phyloP scores from a whole-genome alignment of 2,888 invertebrate genomes.

The Sepiola atlantica region DNA sequence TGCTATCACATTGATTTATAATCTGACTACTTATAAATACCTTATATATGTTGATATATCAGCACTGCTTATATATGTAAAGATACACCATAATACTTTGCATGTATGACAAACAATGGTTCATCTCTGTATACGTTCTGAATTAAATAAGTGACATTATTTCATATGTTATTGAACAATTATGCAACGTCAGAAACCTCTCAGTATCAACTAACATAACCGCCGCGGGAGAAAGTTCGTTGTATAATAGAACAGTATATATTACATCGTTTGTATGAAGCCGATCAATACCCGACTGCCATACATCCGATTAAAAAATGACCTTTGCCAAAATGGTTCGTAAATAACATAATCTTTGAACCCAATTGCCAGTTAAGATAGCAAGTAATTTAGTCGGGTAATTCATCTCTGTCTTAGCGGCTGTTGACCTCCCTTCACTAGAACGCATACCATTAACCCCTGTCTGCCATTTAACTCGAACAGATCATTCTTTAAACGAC shows the following conservation, averaged over 20 bases:
- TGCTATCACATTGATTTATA: too few relatives aligned
- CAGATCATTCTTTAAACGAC: background rate
- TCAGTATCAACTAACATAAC: background rate
- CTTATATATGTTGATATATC: too few relatives aligned
- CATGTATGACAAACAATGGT: too few relatives aligned
- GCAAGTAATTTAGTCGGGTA: background rate
- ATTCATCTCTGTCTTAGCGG: background rate
- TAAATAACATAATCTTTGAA: slow-evolving; percentile 7
- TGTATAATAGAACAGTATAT: background rate
- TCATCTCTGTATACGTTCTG: too few relatives aligned
- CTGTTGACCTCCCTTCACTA: background rate
- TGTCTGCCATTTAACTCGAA: background rate
- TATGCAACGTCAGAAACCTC: too few relatives aligned
- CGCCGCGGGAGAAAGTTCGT: background rate
- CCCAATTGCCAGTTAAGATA: background rate
- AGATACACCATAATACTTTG: too few relatives aligned
- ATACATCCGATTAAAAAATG: background rate
- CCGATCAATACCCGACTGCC: background rate
- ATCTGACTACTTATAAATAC: too few relatives aligned
- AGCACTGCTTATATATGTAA: too few relatives aligned
- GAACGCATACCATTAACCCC: background rate
- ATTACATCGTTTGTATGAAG: background rate
- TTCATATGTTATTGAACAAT: too few relatives aligned
- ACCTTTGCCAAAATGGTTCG: background rate
- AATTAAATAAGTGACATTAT: too few relatives aligned